Base-by-base conservation (phyloP, 1,140 invertebrate species). In the Eupristina koningsbergeri region DNA sequence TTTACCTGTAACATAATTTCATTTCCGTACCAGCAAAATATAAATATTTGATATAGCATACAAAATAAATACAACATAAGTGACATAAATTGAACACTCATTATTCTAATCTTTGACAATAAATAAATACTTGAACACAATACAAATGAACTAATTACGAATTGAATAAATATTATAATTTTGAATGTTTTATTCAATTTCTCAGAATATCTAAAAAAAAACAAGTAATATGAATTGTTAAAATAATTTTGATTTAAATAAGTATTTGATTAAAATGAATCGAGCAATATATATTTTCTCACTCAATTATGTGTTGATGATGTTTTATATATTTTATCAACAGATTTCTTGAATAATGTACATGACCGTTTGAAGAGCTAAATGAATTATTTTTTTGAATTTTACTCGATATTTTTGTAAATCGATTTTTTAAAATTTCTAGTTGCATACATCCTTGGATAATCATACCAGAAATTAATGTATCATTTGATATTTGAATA, bases 11-110 rank as follows among this genome's bases (percentile, higher is more conserved):
- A 63, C 74, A 87, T 86, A 0, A 89, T 86, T 86, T 89, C 86
- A 76, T 89, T 89, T 19, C 88, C 89, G 61, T 87, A 88, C 88
- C 88, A 89, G 31, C 89, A 89, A 73, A 85, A 89, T 9, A 88
- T 67, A 64, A 87, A 89, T 63, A 89, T 87, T 69, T 89, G 88
- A 53, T 83, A 82, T 5, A 87, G 41, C 88, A 89, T 90, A 19
- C 87, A 88, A 26, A 45, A 79, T 26, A 89, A 50, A 61, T 90
- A 90, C 39, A 89, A 58, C 15, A 84, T 29, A n/a, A 88, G 81
- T 8, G 86, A 88, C 61, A 88, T 80, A 75, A 89, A 89, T 67
- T 87, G 86, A 31, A 87, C 76, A 84, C 86, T 89, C 3, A 85
- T 53, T 78, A 88, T 74, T 31, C 80, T 31, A 76, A 88, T 82